These are phyloP conservation scores for Scatophagus argus DNA, from an alignment of 2,113 vertebrate genomes.

Conservation along the genomic window DNA sequence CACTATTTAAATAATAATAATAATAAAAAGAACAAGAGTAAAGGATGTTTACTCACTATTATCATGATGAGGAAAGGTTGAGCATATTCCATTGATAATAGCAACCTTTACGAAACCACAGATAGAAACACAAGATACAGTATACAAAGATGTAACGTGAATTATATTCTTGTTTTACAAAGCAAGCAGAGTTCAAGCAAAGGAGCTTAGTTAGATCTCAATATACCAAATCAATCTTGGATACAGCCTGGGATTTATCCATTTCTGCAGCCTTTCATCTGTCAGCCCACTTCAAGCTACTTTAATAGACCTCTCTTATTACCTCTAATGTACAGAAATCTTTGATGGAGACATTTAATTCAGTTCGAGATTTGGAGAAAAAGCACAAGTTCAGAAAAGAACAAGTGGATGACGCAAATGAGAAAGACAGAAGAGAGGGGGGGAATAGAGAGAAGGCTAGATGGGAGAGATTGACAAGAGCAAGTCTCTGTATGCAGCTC, in stretches of 20 bases:
- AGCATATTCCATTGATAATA: neutral
- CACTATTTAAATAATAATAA: too few species aligned
- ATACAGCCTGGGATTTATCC: constrained; percentile 9
- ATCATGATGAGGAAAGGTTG: neutral
- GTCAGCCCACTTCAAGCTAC: constrained; percentile 1
- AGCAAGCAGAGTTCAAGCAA: constrained; percentile 11
- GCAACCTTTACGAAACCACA: neutral
- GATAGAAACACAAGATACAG: neutral
- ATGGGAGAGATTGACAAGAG: neutral
- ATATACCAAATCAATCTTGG: constrained; percentile 22
- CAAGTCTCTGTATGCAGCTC: constrained; percentile 9
- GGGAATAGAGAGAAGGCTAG: neutral
- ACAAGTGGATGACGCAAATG: neutral
- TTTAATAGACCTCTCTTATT: constrained; percentile 18
- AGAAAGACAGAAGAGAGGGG: constrained; percentile 2
- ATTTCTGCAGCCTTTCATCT: constrained; percentile 26
- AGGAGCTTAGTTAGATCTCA: constrained; percentile 5
- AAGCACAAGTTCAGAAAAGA: neutral
- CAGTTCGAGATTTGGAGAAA: constrained; percentile 1
- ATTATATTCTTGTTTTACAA: neutral
- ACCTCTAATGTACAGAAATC: constrained; percentile 34
- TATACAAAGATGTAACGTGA: neutral
- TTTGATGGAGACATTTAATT: constrained; percentile 27
- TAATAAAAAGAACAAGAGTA: too few species aligned
- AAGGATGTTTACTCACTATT: neutral